Conservation (phyloP, 2,113 vertebrate species). For the Neogobius melanostomus region DNA sequence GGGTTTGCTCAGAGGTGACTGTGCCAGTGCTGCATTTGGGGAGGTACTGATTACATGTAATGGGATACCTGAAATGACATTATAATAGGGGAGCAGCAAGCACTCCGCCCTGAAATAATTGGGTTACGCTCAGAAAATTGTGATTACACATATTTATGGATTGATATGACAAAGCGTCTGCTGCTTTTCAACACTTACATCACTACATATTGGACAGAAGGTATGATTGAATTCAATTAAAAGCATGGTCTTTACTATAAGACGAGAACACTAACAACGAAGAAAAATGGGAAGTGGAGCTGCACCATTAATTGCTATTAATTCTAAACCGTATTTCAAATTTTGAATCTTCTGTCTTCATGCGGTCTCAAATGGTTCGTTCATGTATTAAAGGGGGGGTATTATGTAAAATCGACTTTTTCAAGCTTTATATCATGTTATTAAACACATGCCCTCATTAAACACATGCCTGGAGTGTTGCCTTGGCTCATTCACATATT, state of each 20-base stretch:
- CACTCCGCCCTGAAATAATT: slow-evolving; percentile 17
- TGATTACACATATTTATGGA: slow-evolving; percentile 10
- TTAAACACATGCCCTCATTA: too few relatives aligned
- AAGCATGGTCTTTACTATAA: slow-evolving; percentile 22
- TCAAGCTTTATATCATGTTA: too few relatives aligned
- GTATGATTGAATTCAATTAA: slow-evolving; percentile 35
- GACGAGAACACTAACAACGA: slow-evolving; percentile 31
- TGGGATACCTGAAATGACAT: slow-evolving; percentile 52
- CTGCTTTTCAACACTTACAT: slow-evolving; percentile 17
- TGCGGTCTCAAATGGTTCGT: too few relatives aligned
- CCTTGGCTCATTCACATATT: too few relatives aligned
- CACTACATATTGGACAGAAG: background rate
- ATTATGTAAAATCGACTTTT: too few relatives aligned
- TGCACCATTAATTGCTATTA: too few relatives aligned
- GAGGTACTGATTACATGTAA: slow-evolving; percentile 54
- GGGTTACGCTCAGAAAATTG: slow-evolving; percentile 10
- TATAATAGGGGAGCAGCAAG: slow-evolving; percentile 22
- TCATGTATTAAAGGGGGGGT: too few relatives aligned
- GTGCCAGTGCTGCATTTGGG: slow-evolving; percentile 1
- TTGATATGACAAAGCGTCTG: slow-evolving; percentile 30
- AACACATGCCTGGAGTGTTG: too few relatives aligned
- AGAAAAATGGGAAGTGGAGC: slow-evolving; percentile 17
- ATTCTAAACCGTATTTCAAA: too few relatives aligned
- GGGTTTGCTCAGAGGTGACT: slow-evolving; percentile 38
- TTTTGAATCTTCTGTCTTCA: too few relatives aligned